Base-by-base conservation (phyloP, 1,140 invertebrate species). In the Parasteatoda tepidariorum region DNA sequence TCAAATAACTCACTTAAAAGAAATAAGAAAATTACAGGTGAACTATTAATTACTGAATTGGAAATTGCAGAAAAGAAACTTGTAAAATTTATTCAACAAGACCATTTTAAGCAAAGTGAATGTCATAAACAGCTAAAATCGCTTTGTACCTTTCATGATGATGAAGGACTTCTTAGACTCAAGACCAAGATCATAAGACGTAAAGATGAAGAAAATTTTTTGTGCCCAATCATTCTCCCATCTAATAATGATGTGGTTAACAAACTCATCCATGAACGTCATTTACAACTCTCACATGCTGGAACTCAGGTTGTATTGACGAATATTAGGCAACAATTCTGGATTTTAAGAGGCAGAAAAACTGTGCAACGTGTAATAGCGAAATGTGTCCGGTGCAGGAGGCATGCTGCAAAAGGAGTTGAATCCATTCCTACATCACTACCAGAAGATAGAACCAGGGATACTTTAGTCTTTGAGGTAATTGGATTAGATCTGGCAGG, bases 401-500 rank as follows among this genome's bases (percentile, higher is more conserved):
- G 70, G 28, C 26, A 28, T 30, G 15, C 15, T 9, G 70, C 48
- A 18, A 31, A 54, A 18, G 11, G 3, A 13, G 6, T 28, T 9
- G 41, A 55, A 30, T 6, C 41, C 3, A 22, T 15, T 26, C 11
- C 54, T 13, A 31, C 48, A 3, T 34, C 55, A 0, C 68, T 88
- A 30, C 87, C 88, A 22, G 18, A 79, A 33, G 81, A 87, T 64
- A 68, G 87, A 31, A 83, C 87, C 0, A 71, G 78, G 30, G 87
- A 87, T 33, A 85, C 86, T 9, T n/a, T 33, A 26, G 83, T 85
- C 1, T 88, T 89, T 82, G 86, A 89, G 81, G 73, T 88, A 1
- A 85, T 81, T 0, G 88, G 88, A 2, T 82, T 89, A 22, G 88
- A 89, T 83, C 85, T 88, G 22, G 87, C 88, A 2, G 88, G 87